Evolutionary conservation across 2,888 invertebrate species (phyloP).

Genomic region (Standfussiana lucernea): DNA sequence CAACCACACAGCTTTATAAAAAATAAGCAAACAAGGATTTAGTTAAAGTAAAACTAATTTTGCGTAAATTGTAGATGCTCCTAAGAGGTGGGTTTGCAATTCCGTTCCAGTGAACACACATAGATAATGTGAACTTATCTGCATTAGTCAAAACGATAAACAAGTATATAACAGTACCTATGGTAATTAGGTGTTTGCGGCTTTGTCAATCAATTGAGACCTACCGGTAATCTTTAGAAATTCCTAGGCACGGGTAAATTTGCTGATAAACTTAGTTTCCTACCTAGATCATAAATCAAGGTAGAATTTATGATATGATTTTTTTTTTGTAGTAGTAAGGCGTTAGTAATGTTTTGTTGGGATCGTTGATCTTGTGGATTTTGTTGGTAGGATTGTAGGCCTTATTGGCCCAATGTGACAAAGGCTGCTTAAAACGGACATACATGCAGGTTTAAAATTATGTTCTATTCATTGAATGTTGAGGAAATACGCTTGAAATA

Average conservation of each 20-base stretch:
- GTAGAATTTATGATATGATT: background rate
- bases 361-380: background rate
- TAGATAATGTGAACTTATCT: slow-evolving; percentile 78
- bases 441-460: background rate
- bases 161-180: slow-evolving; percentile 24
- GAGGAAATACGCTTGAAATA: background rate
- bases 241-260: background rate
- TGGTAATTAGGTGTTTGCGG: slow-evolving; percentile 40
- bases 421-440: background rate
- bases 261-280: background rate
- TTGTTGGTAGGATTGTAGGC: background rate
- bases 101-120: slow-evolving; percentile 77
- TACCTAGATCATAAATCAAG: background rate
- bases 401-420: background rate
- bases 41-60: slow-evolving; percentile 7
- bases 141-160: slow-evolving; percentile 64
- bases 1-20: background rate
- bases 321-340: background rate
- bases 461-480: background rate
- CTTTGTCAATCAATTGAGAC: slow-evolving; percentile 29
- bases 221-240: slow-evolving; percentile 1
- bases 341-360: background rate
- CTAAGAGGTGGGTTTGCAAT: slow-evolving; percentile 80
- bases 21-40: background rate
- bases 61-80: slow-evolving; percentile 73